phyloP scores from a whole-genome alignment of 1,140 invertebrate genomes.

The Formica selysi region DNA sequence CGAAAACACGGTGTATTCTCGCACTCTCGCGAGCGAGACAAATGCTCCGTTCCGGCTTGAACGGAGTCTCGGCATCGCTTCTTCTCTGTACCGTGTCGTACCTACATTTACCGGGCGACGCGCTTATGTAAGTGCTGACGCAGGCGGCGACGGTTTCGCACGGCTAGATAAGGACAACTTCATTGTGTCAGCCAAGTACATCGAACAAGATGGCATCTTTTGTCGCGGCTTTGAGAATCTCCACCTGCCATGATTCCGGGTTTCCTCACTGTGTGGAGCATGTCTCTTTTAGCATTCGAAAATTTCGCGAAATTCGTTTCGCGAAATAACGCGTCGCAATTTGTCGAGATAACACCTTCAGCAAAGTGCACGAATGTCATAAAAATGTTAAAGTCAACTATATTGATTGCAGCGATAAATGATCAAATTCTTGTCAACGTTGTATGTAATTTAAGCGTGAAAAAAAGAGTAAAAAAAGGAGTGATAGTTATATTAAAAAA shows the following conservation, averaged over 20 bases:
- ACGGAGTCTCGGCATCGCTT: background rate
- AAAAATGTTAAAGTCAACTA: slow-evolving; percentile 7
- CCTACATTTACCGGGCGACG: slow-evolving; percentile 26
- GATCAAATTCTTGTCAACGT: background rate
- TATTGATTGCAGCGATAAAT: background rate
- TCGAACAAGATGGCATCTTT: slow-evolving; percentile 67
- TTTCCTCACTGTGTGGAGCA: background rate
- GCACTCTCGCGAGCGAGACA: background rate
- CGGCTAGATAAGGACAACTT: slow-evolving; percentile 44
- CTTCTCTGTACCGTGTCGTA: slow-evolving; percentile 1
- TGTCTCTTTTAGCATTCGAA: slow-evolving; percentile 25
- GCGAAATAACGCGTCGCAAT: slow-evolving; percentile 30
- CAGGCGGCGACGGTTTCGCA: slow-evolving; percentile 34
- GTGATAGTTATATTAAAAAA: background rate
- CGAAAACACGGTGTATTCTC: background rate
- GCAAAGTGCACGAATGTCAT: background rate
- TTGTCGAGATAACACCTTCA: slow-evolving; percentile 5
- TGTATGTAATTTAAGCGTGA: background rate
- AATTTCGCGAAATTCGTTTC: slow-evolving; percentile 22
- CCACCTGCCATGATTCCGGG: slow-evolving; percentile 54
- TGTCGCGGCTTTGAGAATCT: slow-evolving; percentile 59
- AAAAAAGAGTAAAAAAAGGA: background rate
- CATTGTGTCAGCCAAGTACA: slow-evolving; percentile 64
- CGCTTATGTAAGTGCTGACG: slow-evolving; percentile 60
- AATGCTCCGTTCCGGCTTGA: slow-evolving; percentile 41